A percentile compares a stretch with the other conserved stretches of the same genome.
These are phyloP conservation scores for Sycophaga agraensis DNA, from an alignment of 1,140 invertebrate species.

Conservation along the genomic window DNA sequence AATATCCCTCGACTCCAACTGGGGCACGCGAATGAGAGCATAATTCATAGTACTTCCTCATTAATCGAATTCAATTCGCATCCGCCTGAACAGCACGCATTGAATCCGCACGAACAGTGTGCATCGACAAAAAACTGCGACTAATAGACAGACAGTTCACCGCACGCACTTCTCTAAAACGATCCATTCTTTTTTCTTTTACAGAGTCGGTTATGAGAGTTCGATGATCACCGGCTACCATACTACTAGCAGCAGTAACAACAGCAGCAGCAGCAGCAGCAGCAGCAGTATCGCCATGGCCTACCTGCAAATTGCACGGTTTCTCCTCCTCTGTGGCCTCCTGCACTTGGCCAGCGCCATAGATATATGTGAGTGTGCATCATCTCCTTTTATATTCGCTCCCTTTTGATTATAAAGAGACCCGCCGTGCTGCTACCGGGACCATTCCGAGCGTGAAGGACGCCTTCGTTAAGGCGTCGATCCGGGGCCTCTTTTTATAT, in stretches of 20 bases:
- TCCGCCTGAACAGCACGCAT: too few relatives aligned
- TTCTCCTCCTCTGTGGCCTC: slow-evolving; percentile 49
- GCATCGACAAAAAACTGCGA: too few relatives aligned
- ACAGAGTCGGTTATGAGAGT: slow-evolving; percentile 55
- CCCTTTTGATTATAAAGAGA: too few relatives aligned
- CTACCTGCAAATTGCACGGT: slow-evolving; percentile 45
- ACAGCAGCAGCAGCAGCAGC: not conserved
- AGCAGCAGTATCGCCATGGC: slow-evolving; percentile 41
- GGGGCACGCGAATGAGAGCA: too few relatives aligned
- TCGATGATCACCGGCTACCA: slow-evolving; percentile 52
- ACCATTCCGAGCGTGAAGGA: too few relatives aligned
- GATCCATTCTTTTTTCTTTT: slow-evolving; percentile 36
- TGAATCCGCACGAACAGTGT: too few relatives aligned
- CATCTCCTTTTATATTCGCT: too few relatives aligned
- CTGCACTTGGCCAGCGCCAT: slow-evolving; percentile 48
- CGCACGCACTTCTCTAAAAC: too few relatives aligned
- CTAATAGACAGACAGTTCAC: too few relatives aligned
- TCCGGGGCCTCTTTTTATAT: not conserved
- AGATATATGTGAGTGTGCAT: slow-evolving; percentile 55
- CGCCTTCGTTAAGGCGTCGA: not conserved
- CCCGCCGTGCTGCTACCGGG: too few relatives aligned
- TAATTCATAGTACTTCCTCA: too few relatives aligned
- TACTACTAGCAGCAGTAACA: slow-evolving; percentile 35
- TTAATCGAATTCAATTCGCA: slow-evolving; percentile 18
- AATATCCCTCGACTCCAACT: too few relatives aligned